Base-by-base conservation (phyloP, 2,113 vertebrate genomes). In the Halichoeres trimaculatus region DNA sequence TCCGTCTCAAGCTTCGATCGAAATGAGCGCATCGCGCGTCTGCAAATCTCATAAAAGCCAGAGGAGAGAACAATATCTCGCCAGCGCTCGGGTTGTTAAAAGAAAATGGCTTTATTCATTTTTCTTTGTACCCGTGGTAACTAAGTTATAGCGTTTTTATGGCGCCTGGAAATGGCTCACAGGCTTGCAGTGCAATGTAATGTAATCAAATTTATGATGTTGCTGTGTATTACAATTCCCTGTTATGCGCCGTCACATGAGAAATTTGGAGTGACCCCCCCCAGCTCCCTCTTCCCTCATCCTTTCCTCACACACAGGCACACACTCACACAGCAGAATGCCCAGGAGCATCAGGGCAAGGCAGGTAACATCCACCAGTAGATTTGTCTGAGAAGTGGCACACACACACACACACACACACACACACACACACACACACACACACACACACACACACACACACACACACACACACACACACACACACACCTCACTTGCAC, bases 181-280 rank as follows among this genome's bases (percentile, higher is more conserved):
- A 83, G 89, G 85, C 87, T 88, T 54, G 80, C 84, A 80, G 70
- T 76, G 79, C 84, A 84, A 72, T 90, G 88, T 91, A 91, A 93
- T 92, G 84, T 91, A 91, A 93, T 92, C 89, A 89, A 81, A 90
- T 91, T 76, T 87, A 89, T 88, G 83, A 91, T 90, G 90, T 90
- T 90, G 84, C 85, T 89, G 89, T 91, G 87, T 89, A 85, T 92
- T 90, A 90, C 86, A 85, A 90, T 91, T 92, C 86, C 82, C 88
- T 77, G 85, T 89, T 88, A 90, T 88, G 84, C 82, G 75, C 84
- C 48, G 59, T 90, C 88, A 91, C 74, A 79, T 81, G 85, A 85
- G 58, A 88, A 85, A 90, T 88, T 64, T 78, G 65, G 70, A 89
- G 74, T 78, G 79, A 83, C 78, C 57, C 70, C 62, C 53, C 50